Base-by-base conservation (phyloP, 1,140 invertebrate genomes). In the Aphaenogaster floridana region DNA sequence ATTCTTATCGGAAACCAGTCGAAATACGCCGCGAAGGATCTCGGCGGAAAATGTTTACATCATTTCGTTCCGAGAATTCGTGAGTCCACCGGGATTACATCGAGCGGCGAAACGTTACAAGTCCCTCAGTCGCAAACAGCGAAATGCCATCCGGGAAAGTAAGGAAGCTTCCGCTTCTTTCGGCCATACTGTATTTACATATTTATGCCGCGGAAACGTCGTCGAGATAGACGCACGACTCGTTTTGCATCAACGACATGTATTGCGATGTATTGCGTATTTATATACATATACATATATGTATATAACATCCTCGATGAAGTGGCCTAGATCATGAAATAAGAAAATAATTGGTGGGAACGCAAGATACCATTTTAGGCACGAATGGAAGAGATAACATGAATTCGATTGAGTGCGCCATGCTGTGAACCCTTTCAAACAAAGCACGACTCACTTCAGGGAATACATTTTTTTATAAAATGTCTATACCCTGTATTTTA, bases 101-200 rank as follows among this genome's bases (percentile, higher is more conserved):
- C 7, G 28, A 86, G 61, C 63, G 42, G 39, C 15, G 15, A 17
- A 81, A 69, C 57, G 50, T 84, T 39, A 86, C 42, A 48, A 42
- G 3, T 61, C 42, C 61, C 36, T 89, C 61, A 91, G 45, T 66
- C 69, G 15, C 81, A 59, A 28, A 28, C 79, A 78, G 48, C 78
- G 76, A 74, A 90, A 64, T 85, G 72, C 79, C 87, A 79, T 89
- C 86, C 89, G 78, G 63, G 52, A 84, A 89, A 79, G 61, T 72
- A 64, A 11, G 63, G 42, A 87, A 88, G 11, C 48, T 89, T 91
- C 89, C 89, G 90, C 90, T 89, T 85, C 87, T 63, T 59, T 91
- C 87, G 50, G 89, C 90, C 87, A 91, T 91, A 91, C 90, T 91
- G 89, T 91, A 91, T 91, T 91, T 91, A 91, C 87, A 91, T 91